Evolutionary conservation across 1,140 invertebrate genomes (phyloP).

Genomic region (Conopomorpha cramerella): DNA sequence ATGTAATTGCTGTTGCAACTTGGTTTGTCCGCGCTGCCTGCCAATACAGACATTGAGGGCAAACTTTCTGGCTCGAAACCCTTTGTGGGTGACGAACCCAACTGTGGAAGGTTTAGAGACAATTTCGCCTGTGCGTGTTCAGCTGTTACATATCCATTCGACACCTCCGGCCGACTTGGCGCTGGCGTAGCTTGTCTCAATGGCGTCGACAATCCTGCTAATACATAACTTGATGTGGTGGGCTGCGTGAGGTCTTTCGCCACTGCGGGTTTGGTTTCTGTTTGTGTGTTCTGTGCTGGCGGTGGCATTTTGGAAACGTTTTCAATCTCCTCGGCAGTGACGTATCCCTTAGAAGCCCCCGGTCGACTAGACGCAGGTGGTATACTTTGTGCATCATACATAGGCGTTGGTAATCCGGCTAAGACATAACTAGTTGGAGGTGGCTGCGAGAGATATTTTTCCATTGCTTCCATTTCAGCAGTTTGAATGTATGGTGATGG

Average conservation of each 20-base stretch:
- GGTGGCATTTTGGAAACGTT: too few species aligned
- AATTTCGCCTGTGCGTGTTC: conserved; percentile 29
- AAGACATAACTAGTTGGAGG: too few species aligned
- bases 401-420: too few species aligned
- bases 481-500: too few species aligned
- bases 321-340: too few species aligned
- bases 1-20: conserved; percentile 42
- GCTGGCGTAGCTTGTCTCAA: conserved; percentile 28
- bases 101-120: conserved; percentile 24
- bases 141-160: conserved; percentile 32
- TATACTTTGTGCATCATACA: too few species aligned
- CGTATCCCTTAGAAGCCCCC: too few species aligned
- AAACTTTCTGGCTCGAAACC: conserved; percentile 38
- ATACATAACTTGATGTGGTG: conserved; percentile 38
- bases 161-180: conserved; percentile 16
- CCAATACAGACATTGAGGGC: conserved; percentile 45
- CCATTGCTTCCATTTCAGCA: too few species aligned
- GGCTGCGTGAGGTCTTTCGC: conserved; percentile 16
- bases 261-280: too few species aligned
- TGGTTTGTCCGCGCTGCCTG: conserved; percentile 25
- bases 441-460: too few species aligned
- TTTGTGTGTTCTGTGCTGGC: too few species aligned
- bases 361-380: too few species aligned
- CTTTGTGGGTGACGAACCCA: conserved; percentile 22
- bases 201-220: conserved; percentile 32